These are phyloP conservation scores for Idaea biselata DNA, from an alignment of 2,888 invertebrate species.

Conservation along the genomic window DNA sequence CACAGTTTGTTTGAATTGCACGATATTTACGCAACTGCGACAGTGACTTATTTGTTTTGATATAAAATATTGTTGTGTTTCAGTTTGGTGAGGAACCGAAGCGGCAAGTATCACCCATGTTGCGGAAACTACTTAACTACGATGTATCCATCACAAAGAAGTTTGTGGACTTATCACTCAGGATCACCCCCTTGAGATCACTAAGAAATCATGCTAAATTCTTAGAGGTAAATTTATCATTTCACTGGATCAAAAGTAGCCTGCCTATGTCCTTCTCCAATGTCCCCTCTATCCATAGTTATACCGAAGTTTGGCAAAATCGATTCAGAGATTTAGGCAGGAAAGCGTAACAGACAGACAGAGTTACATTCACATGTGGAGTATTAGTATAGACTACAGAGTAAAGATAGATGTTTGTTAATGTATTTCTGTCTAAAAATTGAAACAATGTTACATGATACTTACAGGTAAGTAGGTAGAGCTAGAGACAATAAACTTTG, in stretches of 20 bases:
- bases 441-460: not conserved
- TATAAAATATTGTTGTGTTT: conserved; percentile 20
- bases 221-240: conserved; percentile 68
- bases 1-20: too few relatives aligned
- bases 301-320: too few relatives aligned
- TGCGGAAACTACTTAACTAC: conserved; percentile 69
- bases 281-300: too few relatives aligned
- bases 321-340: too few relatives aligned
- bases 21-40: too few relatives aligned
- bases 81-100: conserved; percentile 58
- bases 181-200: conserved; percentile 70
- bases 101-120: conserved; percentile 67
- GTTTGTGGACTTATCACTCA: conserved; percentile 71
- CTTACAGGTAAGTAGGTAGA: not conserved
- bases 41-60: too few relatives aligned
- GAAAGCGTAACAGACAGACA: too few relatives aligned
- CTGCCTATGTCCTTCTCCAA: too few relatives aligned
- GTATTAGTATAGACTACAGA: too few relatives aligned
- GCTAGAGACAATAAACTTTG: not conserved
- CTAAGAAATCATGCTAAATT: conserved; percentile 78
- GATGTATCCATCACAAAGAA: conserved; percentile 77
- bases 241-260: too few relatives aligned
- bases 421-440: not conserved
- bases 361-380: too few relatives aligned
- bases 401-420: too few relatives aligned